These are phyloP conservation scores for Brachylomia viminalis DNA, from an alignment of 2,888 invertebrate species.

Conservation along the genomic window DNA sequence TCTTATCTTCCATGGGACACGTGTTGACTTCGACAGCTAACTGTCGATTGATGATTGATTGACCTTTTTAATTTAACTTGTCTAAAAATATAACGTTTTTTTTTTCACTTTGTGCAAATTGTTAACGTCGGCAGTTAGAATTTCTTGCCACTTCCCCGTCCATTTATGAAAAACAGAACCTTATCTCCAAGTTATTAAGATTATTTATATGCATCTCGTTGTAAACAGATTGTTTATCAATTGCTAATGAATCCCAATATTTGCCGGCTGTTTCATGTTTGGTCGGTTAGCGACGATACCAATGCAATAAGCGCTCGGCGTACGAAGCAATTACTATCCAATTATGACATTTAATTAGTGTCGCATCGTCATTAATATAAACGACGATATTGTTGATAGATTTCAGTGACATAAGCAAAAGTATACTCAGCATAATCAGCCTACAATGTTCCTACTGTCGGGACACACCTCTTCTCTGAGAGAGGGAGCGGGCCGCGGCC, in stretches of 20 bases:
- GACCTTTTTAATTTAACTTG: no score
- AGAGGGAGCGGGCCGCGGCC: no score
- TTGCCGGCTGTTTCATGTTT: conserved; percentile 34
- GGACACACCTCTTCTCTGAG: no score
- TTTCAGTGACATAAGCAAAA: neutral
- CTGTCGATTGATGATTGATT: no score
- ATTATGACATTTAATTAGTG: conserved; percentile 51
- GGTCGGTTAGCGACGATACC: conserved; percentile 34
- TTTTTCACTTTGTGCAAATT: no score
- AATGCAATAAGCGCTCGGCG: conserved; percentile 45
- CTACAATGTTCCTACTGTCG: no score
- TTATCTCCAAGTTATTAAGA: neutral
- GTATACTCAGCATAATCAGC: no score
- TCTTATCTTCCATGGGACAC: no score
- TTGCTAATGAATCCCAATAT: conserved; percentile 47
- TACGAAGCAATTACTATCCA: conserved; percentile 40
- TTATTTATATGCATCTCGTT: neutral
- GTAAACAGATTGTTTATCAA: conserved; percentile 33
- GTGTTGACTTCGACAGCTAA: no score
- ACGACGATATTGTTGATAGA: conserved; percentile 16
- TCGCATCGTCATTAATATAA: conserved; percentile 28
- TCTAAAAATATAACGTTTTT: no score
- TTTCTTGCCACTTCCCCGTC: no score
- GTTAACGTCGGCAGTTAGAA: no score
- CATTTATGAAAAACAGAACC: neutral